Evolutionary conservation across 2,888 invertebrate species (phyloP).

Genomic region (Agonopterix alstromeriana): DNA sequence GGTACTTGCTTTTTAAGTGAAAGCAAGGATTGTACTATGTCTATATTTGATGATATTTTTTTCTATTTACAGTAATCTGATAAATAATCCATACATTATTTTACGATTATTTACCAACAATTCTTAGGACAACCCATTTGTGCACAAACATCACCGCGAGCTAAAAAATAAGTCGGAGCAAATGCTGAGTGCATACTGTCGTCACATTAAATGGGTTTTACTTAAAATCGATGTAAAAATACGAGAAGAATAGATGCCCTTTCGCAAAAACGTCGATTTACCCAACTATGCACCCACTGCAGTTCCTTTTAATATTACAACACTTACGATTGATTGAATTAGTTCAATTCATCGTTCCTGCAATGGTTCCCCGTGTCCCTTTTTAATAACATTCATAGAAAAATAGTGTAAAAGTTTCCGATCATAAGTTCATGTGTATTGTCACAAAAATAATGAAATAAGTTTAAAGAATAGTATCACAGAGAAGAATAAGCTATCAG

Average conservation of each 20-base stretch:
- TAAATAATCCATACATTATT: neutral
- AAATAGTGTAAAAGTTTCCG: neutral
- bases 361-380: neutral
- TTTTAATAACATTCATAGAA: neutral
- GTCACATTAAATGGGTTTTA: slow-evolving; percentile 3
- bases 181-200: slow-evolving; percentile 3
- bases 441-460: neutral
- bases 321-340: too few relatives aligned
- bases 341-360: neutral
- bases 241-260: too few relatives aligned
- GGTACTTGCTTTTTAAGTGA: too few relatives aligned
- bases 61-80: too few relatives aligned
- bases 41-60: too few relatives aligned
- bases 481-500: slow-evolving; percentile 12
- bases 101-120: neutral
- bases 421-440: neutral
- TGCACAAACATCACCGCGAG: slow-evolving; percentile 1
- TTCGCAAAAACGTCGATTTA: too few relatives aligned
- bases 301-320: too few relatives aligned
- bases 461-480: slow-evolving; percentile 11
- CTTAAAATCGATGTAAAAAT: slow-evolving; percentile 3
- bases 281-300: too few relatives aligned
- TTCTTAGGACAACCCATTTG: neutral
- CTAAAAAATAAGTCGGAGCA: slow-evolving; percentile 6
- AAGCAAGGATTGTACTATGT: too few relatives aligned